These are phyloP conservation scores for Ditula angustiorana DNA, from an alignment of 2,888 invertebrate genomes.

Conservation along the genomic window DNA sequence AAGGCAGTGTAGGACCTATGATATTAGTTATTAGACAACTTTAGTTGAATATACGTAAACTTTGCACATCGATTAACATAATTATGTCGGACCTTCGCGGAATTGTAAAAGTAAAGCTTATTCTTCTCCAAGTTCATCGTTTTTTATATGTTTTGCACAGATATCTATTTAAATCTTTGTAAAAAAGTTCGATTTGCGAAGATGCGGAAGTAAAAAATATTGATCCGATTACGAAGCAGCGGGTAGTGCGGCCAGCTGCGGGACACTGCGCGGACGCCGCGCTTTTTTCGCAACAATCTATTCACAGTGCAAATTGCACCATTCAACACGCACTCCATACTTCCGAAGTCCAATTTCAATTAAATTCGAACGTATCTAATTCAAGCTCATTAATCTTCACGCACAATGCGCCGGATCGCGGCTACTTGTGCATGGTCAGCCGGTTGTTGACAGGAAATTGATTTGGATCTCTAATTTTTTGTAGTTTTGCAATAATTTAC, in stretches of 20 bases:
- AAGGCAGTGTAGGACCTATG: constrained; percentile 3
- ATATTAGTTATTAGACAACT: constrained; percentile 11
- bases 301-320: constrained; percentile 65
- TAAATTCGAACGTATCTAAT: constrained; percentile 82
- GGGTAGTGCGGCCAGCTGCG: constrained; percentile 68
- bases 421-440: constrained; percentile 83
- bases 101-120: neutral
- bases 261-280: constrained; percentile 71
- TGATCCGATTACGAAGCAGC: constrained; percentile 74
- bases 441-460: constrained; percentile 84
- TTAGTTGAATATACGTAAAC: too few relatives aligned
- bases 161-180: neutral
- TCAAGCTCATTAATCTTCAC: constrained; percentile 81
- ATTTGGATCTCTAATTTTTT: constrained; percentile 61
- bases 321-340: constrained; percentile 73
- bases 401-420: constrained; percentile 57
- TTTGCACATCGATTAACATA: neutral
- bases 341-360: constrained; percentile 82
- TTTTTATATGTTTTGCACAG: neutral
- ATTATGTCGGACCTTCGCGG: constrained; percentile 6
- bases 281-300: constrained; percentile 76
- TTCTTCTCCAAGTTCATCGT: neutral
- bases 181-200: constrained; percentile 42
- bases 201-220: constrained; percentile 65
- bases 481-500: constrained; percentile 47